A percentile compares a stretch with the other conserved stretches of the same genome.
Conservation (phyloP, 2,888 invertebrate genomes). For the Xanthia icteritia region DNA sequence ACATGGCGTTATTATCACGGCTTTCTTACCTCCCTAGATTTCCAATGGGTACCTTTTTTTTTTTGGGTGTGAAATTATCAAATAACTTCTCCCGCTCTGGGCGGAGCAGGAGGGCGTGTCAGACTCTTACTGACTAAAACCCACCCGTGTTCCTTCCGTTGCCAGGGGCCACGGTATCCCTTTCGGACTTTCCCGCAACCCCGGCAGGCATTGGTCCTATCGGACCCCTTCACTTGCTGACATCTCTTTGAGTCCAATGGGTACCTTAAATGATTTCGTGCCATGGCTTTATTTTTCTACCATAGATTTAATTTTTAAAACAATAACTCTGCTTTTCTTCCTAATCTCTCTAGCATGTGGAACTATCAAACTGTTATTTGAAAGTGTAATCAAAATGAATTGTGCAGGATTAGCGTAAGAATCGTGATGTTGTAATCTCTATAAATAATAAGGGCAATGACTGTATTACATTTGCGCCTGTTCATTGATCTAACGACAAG, state of each 20-base stretch:
- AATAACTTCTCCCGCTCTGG: too few species aligned
- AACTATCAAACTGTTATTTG: constrained; percentile 1
- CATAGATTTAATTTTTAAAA: neutral
- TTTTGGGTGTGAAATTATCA: too few species aligned
- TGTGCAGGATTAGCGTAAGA: constrained; percentile 44
- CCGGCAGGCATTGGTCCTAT: too few species aligned
- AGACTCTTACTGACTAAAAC: too few species aligned
- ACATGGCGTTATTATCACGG: neutral
- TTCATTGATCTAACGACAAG: constrained; percentile 42
- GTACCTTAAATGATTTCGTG: neutral
- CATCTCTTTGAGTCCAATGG: too few species aligned
- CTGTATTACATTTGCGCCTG: constrained; percentile 51
- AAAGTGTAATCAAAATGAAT: constrained; percentile 37
- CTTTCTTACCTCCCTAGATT: neutral
- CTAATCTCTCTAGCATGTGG: neutral
- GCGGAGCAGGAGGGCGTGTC: too few species aligned
- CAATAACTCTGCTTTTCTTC: neutral
- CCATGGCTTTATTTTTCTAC: neutral
- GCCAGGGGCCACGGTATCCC: too few species aligned
- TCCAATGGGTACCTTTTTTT: too few species aligned
- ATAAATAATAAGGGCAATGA: constrained; percentile 66
- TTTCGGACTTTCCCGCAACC: too few species aligned
- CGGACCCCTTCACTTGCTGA: too few species aligned
- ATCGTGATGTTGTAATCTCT: constrained; percentile 54
- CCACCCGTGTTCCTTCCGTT: too few species aligned